These are phyloP conservation scores for Parnassius apollo DNA, from an alignment of 2,888 invertebrate species.

Conservation along the genomic window DNA sequence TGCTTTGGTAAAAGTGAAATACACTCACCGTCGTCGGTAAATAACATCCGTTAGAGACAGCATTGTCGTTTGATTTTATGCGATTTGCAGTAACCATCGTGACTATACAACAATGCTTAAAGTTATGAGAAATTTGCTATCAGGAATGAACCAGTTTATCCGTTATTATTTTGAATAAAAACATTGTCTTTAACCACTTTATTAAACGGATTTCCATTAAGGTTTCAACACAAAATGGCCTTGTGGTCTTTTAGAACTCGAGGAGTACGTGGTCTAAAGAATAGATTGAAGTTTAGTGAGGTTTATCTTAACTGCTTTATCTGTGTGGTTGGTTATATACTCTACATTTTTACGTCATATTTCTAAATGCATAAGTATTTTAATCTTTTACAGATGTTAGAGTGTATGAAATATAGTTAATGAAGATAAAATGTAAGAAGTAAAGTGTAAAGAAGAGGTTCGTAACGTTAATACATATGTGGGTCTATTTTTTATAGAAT, in stretches of 20 bases:
- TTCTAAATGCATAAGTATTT: too few relatives aligned
- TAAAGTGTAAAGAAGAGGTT: too few relatives aligned
- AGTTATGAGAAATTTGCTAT: constrained; percentile 11
- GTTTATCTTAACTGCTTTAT: neutral
- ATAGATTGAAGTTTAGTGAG: neutral
- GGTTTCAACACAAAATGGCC: neutral
- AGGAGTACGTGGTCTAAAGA: neutral
- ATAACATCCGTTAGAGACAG: constrained; percentile 19
- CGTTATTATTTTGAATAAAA: constrained; percentile 5
- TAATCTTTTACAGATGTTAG: neutral
- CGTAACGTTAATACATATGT: too few relatives aligned
- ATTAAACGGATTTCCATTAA: constrained; percentile 7
- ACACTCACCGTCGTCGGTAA: neutral
- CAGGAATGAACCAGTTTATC: constrained; percentile 14
- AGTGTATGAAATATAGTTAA: neutral
- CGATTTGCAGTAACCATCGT: constrained; percentile 11
- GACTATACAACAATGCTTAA: constrained; percentile 2
- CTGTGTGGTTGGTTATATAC: neutral
- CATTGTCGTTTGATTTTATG: constrained; percentile 23
- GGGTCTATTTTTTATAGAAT: too few relatives aligned
- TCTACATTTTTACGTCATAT: too few relatives aligned
- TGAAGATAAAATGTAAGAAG: neutral
- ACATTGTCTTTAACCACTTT: constrained; percentile 3
- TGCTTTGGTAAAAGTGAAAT: constrained; percentile 11
- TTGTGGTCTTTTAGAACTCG: constrained; percentile 11